Percentiles rank a stretch among this genome's conserved stretches.
These are phyloP conservation scores for Chascanopsetta lugubris DNA, from an alignment of 2,113 vertebrate genomes.

Conservation along the genomic window DNA sequence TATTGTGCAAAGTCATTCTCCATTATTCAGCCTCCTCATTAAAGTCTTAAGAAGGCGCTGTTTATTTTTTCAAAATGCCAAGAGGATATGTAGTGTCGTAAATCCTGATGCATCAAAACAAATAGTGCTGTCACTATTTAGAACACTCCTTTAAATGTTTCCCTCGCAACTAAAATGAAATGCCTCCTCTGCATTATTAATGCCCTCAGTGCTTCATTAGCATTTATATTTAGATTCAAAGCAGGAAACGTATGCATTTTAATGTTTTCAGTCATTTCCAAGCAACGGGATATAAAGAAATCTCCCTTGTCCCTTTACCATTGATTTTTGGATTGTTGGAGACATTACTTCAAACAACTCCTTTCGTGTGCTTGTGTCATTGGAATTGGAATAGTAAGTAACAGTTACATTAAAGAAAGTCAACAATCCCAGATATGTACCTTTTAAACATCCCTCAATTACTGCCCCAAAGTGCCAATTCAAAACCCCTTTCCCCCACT, in stretches of 20 bases:
- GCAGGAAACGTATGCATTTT: slow-evolving; percentile 72
- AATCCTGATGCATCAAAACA: slow-evolving; percentile 52
- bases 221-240: slow-evolving; percentile 73
- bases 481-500: slow-evolving; percentile 1
- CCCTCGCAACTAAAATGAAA: slow-evolving; percentile 59
- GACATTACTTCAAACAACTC: slow-evolving; percentile 14
- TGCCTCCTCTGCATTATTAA: slow-evolving; percentile 61
- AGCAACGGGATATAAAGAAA: slow-evolving; percentile 46
- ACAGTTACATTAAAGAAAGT: slow-evolving; percentile 30
- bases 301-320: slow-evolving; percentile 23
- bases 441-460: slow-evolving; percentile 42
- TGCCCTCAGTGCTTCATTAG: slow-evolving; percentile 62
- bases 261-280: slow-evolving; percentile 60
- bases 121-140: slow-evolving; percentile 29
- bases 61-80: slow-evolving; percentile 54
- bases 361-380: neutral
- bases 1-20: slow-evolving; percentile 28
- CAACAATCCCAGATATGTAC: slow-evolving; percentile 27
- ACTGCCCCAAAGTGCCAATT: slow-evolving; percentile 15
- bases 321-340: slow-evolving; percentile 16
- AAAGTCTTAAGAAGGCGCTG: slow-evolving; percentile 44
- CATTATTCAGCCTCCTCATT: slow-evolving; percentile 55
- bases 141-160: slow-evolving; percentile 57
- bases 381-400: slow-evolving; percentile 29
- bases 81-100: slow-evolving; percentile 36